Base-by-base conservation (phyloP, 2,797 vertebrate genomes). In the Anniella stebbinsi region DNA sequence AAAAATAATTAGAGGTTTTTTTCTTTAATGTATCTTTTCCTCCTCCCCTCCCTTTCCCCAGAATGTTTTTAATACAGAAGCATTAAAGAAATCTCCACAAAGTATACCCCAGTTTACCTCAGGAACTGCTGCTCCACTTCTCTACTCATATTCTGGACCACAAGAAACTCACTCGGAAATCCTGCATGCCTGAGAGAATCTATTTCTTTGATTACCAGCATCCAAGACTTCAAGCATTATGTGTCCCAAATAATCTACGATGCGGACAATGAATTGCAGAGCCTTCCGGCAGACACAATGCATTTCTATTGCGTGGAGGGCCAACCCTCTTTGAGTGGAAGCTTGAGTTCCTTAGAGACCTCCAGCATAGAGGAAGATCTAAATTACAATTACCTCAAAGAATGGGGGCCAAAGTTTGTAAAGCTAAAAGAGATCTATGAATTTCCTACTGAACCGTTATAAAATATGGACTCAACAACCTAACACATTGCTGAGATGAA, bases 41-140 rank as follows among this genome's bases (percentile, higher is more conserved):
- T 93, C 70, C 84, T 92, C 91, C 17, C 38, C 81, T 92, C 90
- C 70, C 91, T 54, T 45, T 80, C 90, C 89, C 4, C 93, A 99
- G 98, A 98, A 98, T 41, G 98, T 97, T 23, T 98, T 98, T 0
- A 89, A 98, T 96, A 98, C 98, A 97, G 97, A 98, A 0, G 98
- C 98, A 96, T 91, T 98, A 96, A 98, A 98, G 97, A 98, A 98
- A 83, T 98, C 98, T 0, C 96, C 98, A 89, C 97, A 95, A 95
- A 98, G 97, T 80, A 78, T 97, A 93, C 97, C 98, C 33, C 97
- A 95, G 94, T 97, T 98, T 4, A 98, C 98, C 25, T 98, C 97
- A 88, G 97, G 93, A 94, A 97, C 97, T 92, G 96, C 97, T 7
- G 97, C 98, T 13, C 97, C 97, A 7, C 96, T 95, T 93, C 97